phyloP scores from a whole-genome alignment of 2,888 invertebrate species.

The Lepidonotus clava region DNA sequence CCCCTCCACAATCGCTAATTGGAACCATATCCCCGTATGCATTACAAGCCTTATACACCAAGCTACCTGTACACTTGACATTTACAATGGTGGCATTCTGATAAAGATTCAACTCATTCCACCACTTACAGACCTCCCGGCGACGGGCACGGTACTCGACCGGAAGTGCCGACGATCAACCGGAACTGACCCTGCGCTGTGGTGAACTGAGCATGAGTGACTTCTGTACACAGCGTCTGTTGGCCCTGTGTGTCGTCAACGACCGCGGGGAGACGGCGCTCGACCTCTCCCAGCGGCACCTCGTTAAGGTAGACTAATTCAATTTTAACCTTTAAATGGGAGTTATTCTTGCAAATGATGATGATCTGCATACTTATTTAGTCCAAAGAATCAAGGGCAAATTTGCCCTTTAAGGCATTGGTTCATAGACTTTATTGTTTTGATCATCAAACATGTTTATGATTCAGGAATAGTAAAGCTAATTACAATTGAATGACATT shows the following conservation, averaged over 20 bases:
- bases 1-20: no score
- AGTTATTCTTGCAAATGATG: neutral
- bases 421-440: no score
- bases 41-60: no score
- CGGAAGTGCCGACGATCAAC: neutral
- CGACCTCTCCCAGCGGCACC: slow-evolving; percentile 26
- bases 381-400: neutral
- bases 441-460: no score
- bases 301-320: slow-evolving; percentile 23
- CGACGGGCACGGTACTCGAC: neutral
- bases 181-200: slow-evolving; percentile 13
- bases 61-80: no score
- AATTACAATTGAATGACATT: no score
- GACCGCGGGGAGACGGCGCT: slow-evolving; percentile 18
- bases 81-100: no score
- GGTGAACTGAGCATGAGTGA: slow-evolving; percentile 24
- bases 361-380: neutral
- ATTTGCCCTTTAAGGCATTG: no score
- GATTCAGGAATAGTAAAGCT: no score
- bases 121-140: neutral
- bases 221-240: slow-evolving; percentile 30
- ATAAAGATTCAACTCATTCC: no score
- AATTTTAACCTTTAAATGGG: neutral
- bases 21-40: no score
- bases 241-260: slow-evolving; percentile 42